Evolutionary conservation across 2,797 vertebrate species (phyloP).

Genomic region (Tadarida brasiliensis): DNA sequence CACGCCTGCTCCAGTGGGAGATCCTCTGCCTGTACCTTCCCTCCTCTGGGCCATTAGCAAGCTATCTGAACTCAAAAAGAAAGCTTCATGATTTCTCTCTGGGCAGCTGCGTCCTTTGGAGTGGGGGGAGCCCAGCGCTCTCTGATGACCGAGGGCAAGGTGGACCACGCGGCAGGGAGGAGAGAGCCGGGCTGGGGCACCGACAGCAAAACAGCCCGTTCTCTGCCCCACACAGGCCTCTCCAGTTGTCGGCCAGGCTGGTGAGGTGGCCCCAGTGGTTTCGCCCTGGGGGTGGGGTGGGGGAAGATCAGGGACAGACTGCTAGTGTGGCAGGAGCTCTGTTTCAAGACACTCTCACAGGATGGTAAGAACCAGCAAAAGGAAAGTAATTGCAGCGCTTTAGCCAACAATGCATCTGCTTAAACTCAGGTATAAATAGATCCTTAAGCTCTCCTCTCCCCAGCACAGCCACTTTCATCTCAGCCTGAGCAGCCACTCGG

Average conservation of each 20-base stretch:
- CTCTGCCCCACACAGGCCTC: not conserved
- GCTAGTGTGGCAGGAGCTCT: constrained; percentile 39
- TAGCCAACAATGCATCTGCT: constrained; percentile 82
- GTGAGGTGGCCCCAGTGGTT: not conserved
- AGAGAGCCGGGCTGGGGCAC: not conserved
- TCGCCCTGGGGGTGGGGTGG: not conserved
- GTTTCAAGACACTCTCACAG: constrained; percentile 78
- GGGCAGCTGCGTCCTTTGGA: not conserved
- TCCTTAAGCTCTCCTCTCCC: constrained; percentile 75
- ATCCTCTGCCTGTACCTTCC: not conserved
- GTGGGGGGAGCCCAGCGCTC: not conserved
- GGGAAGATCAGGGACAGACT: not conserved
- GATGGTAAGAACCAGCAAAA: constrained; percentile 77
- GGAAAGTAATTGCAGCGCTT: constrained; percentile 82
- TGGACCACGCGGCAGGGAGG: not conserved
- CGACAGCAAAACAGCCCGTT: not conserved
- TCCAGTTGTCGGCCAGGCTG: not conserved
- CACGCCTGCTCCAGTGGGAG: not conserved
- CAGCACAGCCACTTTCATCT: constrained; percentile 75
- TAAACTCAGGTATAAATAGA: constrained; percentile 86
- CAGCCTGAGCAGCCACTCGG: constrained; percentile 67
- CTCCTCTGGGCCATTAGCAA: not conserved
- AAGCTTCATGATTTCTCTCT: not conserved
- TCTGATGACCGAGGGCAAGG: not conserved
- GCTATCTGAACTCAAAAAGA: not conserved